Conservation (phyloP, 2,888 invertebrate species). For the Thera obeliscata region DNA sequence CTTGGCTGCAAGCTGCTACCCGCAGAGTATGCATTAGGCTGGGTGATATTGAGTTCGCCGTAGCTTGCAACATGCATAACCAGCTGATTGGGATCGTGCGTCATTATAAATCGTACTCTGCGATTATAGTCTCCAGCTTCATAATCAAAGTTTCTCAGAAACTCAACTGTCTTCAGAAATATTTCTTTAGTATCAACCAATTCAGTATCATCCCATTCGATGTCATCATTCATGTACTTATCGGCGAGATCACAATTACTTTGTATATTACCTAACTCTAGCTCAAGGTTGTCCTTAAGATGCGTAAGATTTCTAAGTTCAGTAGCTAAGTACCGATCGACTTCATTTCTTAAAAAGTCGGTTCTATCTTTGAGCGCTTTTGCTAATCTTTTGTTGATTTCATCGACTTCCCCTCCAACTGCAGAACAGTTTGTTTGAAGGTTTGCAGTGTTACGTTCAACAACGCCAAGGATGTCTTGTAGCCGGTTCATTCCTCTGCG, state of each 20-base stretch:
- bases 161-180: slow-evolving; percentile 97
- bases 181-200: slow-evolving; percentile 98
- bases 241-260: slow-evolving; percentile 98
- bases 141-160: slow-evolving; percentile 96
- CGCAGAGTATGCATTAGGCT: slow-evolving; percentile 85
- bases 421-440: slow-evolving; percentile 95
- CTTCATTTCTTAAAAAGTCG: slow-evolving; percentile 93
- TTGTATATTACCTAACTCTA: slow-evolving; percentile 97
- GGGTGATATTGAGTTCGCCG: slow-evolving; percentile 94
- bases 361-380: slow-evolving; percentile 96
- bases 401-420: slow-evolving; percentile 97
- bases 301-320: slow-evolving; percentile 94
- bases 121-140: slow-evolving; percentile 95
- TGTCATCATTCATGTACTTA: slow-evolving; percentile 95
- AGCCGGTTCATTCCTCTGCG: slow-evolving; percentile 94
- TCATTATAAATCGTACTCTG: slow-evolving; percentile 93
- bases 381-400: slow-evolving; percentile 93
- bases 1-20: slow-evolving; percentile 80
- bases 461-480: slow-evolving; percentile 92
- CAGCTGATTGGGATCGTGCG: slow-evolving; percentile 96
- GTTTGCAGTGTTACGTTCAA: slow-evolving; percentile 94
- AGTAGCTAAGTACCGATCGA: slow-evolving; percentile 95
- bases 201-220: slow-evolving; percentile 96
- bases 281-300: slow-evolving; percentile 96
- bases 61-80: slow-evolving; percentile 94